phyloP scores from a whole-genome alignment of 1,140 invertebrate species.

The Cyphomyrmex costatus region DNA sequence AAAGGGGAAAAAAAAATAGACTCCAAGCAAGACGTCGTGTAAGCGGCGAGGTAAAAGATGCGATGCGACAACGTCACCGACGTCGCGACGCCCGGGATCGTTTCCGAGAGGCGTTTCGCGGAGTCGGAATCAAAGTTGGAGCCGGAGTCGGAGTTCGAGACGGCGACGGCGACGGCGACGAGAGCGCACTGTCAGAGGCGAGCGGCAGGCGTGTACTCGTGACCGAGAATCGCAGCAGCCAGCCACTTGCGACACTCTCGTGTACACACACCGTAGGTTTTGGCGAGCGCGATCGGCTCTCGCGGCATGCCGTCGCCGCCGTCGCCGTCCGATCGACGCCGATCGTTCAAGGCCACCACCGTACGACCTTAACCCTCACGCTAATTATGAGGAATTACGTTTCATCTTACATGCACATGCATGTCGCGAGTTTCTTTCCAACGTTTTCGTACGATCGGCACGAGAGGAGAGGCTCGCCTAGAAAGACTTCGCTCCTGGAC shows the following conservation, averaged over 20 bases:
- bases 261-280: slow-evolving; percentile 62
- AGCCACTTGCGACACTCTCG: slow-evolving; percentile 82
- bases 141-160: not conserved
- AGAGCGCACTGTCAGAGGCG: slow-evolving; percentile 56
- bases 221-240: slow-evolving; percentile 78
- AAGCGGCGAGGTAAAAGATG: not conserved
- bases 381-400: slow-evolving; percentile 51
- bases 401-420: slow-evolving; percentile 10
- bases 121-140: not conserved
- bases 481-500: too few species aligned
- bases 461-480: not conserved
- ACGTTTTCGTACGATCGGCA: not conserved
- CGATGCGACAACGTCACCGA: slow-evolving; percentile 32
- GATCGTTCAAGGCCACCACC: slow-evolving; percentile 63
- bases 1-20: not conserved
- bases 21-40: not conserved
- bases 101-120: slow-evolving; percentile 20
- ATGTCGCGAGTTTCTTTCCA: not conserved
- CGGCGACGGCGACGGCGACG: slow-evolving; percentile 34
- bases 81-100: slow-evolving; percentile 45
- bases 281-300: slow-evolving; percentile 75
- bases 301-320: slow-evolving; percentile 66
- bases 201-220: slow-evolving; percentile 72
- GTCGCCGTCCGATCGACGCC: slow-evolving; percentile 63
- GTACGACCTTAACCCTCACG: slow-evolving; percentile 60